phyloP scores from a whole-genome alignment of 2,797 vertebrate species.

The Rhinatrema bivittatum region DNA sequence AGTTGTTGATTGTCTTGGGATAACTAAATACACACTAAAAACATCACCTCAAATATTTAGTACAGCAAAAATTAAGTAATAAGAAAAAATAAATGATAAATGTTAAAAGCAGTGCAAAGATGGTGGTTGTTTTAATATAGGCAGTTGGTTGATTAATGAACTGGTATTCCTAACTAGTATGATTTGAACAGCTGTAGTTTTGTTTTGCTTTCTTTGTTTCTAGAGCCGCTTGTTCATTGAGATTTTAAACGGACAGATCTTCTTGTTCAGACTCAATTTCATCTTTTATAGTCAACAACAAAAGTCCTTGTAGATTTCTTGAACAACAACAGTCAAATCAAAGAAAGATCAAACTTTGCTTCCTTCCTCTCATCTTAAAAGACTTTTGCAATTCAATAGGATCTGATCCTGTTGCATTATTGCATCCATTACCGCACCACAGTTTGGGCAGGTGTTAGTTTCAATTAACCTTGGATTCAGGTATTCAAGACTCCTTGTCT shows the following conservation, averaged over 20 bases:
- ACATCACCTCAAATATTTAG: too few relatives aligned
- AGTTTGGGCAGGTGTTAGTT: slow-evolving; percentile 47
- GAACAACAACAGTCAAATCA: slow-evolving; percentile 32
- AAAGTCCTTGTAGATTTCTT: too few relatives aligned
- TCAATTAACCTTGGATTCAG: slow-evolving; percentile 52
- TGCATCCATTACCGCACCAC: slow-evolving; percentile 31
- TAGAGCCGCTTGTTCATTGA: slow-evolving; percentile 45
- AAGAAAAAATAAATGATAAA: too few relatives aligned
- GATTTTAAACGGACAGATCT: slow-evolving; percentile 49
- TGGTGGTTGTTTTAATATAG: too few relatives aligned
- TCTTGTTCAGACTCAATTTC: slow-evolving; percentile 25
- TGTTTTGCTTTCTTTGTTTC: slow-evolving; percentile 40
- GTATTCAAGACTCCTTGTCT: slow-evolving; percentile 44
- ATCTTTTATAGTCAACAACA: slow-evolving; percentile 24
- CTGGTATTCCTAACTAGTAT: background rate
- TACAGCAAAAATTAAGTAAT: too few relatives aligned
- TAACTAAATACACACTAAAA: too few relatives aligned
- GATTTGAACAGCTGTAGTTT: slow-evolving; percentile 4
- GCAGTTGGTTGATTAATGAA: too few relatives aligned
- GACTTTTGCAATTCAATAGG: slow-evolving; percentile 67
- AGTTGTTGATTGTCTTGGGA: too few relatives aligned
- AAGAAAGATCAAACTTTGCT: slow-evolving; percentile 36
- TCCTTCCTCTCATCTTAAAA: slow-evolving; percentile 46
- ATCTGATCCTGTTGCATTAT: slow-evolving; percentile 46
- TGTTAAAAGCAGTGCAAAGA: too few relatives aligned